These are phyloP conservation scores for Alectoris magna DNA, from an alignment of 2,797 vertebrate species.

Conservation along the genomic window DNA sequence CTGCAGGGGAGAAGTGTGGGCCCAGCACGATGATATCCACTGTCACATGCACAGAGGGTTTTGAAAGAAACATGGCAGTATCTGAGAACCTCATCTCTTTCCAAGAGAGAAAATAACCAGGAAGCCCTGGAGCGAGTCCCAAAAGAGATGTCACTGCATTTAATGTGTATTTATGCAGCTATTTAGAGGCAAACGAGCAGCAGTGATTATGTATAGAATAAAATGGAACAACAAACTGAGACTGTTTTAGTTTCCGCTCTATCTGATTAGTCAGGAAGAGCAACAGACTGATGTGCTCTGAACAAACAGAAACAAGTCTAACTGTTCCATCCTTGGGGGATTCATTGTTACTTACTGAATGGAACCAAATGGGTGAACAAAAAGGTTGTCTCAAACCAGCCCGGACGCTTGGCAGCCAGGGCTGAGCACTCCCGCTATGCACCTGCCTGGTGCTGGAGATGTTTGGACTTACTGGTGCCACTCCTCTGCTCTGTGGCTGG, in stretches of 20 bases:
- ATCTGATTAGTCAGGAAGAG: conserved; percentile 72
- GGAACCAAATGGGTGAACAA: background rate
- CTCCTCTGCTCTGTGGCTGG: background rate
- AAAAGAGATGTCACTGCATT: conserved; percentile 61
- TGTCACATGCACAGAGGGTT: background rate
- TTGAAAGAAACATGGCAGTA: background rate
- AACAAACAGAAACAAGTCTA: background rate
- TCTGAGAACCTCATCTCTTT: conserved; percentile 23
- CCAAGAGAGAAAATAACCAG: conserved; percentile 28
- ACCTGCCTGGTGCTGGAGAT: background rate
- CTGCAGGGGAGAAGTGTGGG: background rate
- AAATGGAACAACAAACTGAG: conserved; percentile 54
- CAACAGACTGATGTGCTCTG: conserved; percentile 33
- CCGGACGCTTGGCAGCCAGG: background rate
- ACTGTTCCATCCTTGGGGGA: conserved; percentile 4
- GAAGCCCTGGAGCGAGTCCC: conserved; percentile 24
- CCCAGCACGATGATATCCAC: background rate
- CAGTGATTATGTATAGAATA: conserved; percentile 55
- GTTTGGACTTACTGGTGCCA: rapidly evolving
- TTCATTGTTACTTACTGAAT: conserved; percentile 18
- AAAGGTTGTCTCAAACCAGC: background rate
- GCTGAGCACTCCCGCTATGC: background rate
- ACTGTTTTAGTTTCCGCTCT: conserved; percentile 36
- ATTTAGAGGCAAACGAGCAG: conserved; percentile 39
- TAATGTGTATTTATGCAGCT: conserved; percentile 64